Percentiles rank a stretch among this genome's conserved stretches.
These are phyloP conservation scores for Mythimna lalbum DNA, from an alignment of 2,888 invertebrate genomes.

Conservation along the genomic window DNA sequence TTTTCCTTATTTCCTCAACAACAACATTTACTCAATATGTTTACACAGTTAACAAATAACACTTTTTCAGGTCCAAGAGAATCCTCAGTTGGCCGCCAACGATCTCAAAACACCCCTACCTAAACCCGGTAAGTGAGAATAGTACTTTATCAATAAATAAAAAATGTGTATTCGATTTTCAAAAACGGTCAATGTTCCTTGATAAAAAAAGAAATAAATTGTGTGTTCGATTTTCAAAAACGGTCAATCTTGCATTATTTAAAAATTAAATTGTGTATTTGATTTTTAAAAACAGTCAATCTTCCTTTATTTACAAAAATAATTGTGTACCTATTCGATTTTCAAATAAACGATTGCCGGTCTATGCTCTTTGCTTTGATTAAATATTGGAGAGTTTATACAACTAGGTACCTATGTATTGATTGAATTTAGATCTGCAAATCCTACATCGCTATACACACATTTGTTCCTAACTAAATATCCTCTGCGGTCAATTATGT, in stretches of 20 bases:
- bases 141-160: constrained; percentile 1
- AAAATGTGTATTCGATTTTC: background rate
- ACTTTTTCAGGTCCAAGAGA: constrained; percentile 84
- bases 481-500: constrained; percentile 39
- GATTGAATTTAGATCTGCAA: constrained; percentile 9
- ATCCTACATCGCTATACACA: constrained; percentile 20
- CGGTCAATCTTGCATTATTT: too few species aligned
- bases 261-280: too few species aligned
- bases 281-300: too few species aligned
- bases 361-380: background rate
- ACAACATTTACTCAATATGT: constrained; percentile 6
- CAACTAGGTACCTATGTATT: background rate
- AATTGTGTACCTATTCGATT: background rate
- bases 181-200: too few species aligned
- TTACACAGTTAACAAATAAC: constrained; percentile 40
- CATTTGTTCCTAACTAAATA: constrained; percentile 30
- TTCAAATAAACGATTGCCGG: background rate
- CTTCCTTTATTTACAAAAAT: too few species aligned
- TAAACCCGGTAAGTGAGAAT: constrained; percentile 85
- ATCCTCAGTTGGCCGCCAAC: constrained; percentile 82
- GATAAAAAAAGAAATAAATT: too few species aligned
- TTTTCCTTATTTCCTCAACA: background rate
- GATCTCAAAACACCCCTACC: constrained; percentile 87
- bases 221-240: background rate
- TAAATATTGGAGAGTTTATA: background rate